Evolutionary conservation across 2,888 invertebrate species (phyloP).

Genomic region (Agriopis aurantiaria): DNA sequence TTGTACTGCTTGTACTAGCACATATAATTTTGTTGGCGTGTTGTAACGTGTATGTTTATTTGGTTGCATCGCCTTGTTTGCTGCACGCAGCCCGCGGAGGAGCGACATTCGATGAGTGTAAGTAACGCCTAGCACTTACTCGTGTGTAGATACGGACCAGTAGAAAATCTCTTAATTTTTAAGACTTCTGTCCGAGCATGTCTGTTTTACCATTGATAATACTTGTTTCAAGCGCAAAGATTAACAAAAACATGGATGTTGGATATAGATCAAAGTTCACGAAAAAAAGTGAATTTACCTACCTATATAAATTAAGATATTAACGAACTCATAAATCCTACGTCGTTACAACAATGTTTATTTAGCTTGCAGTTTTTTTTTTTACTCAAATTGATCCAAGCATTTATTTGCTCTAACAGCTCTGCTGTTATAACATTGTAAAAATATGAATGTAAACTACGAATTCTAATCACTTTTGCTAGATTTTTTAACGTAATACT

Average conservation of each 20-base stretch:
- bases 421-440: too few species aligned
- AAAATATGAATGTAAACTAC: too few species aligned
- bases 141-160: conserved; percentile 31
- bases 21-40: conserved; percentile 58
- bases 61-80: conserved; percentile 83
- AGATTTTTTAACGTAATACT: too few species aligned
- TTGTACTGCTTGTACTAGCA: conserved; percentile 39
- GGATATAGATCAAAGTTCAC: background rate
- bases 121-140: conserved; percentile 71
- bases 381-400: too few species aligned
- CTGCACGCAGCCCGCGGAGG: conserved; percentile 88
- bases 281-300: background rate
- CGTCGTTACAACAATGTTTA: too few species aligned
- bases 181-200: background rate
- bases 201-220: background rate
- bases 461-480: too few species aligned
- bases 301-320: background rate
- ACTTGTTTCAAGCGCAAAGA: background rate
- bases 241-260: background rate
- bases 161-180: background rate
- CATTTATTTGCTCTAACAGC: too few species aligned
- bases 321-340: too few species aligned
- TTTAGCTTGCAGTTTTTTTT: too few species aligned
- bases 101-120: conserved; percentile 92
- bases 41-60: conserved; percentile 78